Evolutionary conservation across 1,140 invertebrate genomes (phyloP).

Genomic region (Trachelipus rathkii): DNA sequence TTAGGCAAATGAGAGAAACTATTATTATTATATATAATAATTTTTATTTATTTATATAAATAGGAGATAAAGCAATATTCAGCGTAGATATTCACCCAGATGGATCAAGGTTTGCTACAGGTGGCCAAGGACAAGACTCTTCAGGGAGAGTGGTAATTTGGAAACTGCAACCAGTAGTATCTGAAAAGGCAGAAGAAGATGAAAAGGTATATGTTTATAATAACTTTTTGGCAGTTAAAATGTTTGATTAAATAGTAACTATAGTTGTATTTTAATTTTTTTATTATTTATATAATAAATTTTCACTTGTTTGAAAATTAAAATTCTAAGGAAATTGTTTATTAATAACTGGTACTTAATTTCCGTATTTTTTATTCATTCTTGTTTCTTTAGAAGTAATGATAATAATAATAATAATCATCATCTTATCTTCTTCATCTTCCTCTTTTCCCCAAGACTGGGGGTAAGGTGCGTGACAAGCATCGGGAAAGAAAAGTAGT

Average conservation of each 20-base stretch:
- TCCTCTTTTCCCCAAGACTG: too few species aligned
- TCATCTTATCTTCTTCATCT: too few species aligned
- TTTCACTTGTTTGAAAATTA: too few species aligned
- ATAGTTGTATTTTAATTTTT: not conserved
- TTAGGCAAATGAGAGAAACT: not conserved
- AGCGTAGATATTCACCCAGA: conserved; percentile 96
- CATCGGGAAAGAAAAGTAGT: too few species aligned
- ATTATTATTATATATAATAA: not conserved
- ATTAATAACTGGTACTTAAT: too few species aligned
- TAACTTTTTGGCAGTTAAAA: not conserved
- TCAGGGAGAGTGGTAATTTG: conserved; percentile 86
- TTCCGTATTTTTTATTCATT: too few species aligned
- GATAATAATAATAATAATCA: too few species aligned
- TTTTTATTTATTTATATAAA: conserved; percentile 49
- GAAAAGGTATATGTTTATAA: conserved; percentile 44
- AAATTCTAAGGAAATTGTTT: too few species aligned
- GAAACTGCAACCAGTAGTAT: conserved; percentile 83
- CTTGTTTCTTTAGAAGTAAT: too few species aligned
- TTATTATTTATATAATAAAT: not conserved
- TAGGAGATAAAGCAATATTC: conserved; percentile 85
- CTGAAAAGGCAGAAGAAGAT: conserved; percentile 62
- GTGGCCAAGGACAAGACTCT: conserved; percentile 82
- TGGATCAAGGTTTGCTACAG: conserved; percentile 85
- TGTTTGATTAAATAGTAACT: not conserved
- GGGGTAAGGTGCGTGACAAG: too few species aligned